phyloP scores from a whole-genome alignment of 2,888 invertebrate genomes.

The Drosophila phalerata region DNA sequence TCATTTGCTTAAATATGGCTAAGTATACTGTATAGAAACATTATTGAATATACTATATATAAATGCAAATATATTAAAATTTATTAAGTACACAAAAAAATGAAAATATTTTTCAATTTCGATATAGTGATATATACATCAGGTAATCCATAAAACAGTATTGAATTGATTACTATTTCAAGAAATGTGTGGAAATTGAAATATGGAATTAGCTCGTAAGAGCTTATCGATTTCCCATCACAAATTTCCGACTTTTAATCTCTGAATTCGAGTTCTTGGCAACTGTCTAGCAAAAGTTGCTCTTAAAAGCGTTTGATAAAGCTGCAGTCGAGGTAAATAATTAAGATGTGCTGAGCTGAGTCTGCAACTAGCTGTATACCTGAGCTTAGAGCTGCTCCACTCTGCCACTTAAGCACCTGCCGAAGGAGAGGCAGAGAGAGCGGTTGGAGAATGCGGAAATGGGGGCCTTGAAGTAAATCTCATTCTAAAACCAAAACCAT shows the following conservation, averaged over 20 bases:
- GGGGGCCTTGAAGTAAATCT: slow-evolving; percentile 26
- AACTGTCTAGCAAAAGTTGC: slow-evolving; percentile 2
- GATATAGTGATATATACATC: too few relatives aligned
- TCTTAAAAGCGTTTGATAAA: slow-evolving; percentile 22
- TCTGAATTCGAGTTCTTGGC: neutral
- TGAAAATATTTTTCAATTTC: neutral
- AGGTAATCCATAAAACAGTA: too few relatives aligned
- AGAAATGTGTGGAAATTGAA: neutral
- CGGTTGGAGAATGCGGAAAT: neutral
- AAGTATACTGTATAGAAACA: too few relatives aligned
- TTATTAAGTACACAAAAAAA: neutral
- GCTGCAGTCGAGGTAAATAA: slow-evolving; percentile 27
- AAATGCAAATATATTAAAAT: too few relatives aligned
- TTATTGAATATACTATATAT: too few relatives aligned
- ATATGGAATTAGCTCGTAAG: neutral
- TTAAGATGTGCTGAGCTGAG: slow-evolving; percentile 22
- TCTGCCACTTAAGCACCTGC: slow-evolving; percentile 4
- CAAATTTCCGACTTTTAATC: neutral
- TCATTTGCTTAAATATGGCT: slow-evolving; percentile 18
- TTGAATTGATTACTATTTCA: neutral
- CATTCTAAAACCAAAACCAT: slow-evolving; percentile 42
- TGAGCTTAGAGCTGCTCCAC: neutral
- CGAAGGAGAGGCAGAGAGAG: neutral
- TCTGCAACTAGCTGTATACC: slow-evolving; percentile 18
- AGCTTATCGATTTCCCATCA: slow-evolving; percentile 9